A percentile compares a stretch with the other conserved stretches of the same genome.
These are phyloP conservation scores for Centropus unirufus DNA, from an alignment of 2,113 vertebrate species.

Conservation along the genomic window DNA sequence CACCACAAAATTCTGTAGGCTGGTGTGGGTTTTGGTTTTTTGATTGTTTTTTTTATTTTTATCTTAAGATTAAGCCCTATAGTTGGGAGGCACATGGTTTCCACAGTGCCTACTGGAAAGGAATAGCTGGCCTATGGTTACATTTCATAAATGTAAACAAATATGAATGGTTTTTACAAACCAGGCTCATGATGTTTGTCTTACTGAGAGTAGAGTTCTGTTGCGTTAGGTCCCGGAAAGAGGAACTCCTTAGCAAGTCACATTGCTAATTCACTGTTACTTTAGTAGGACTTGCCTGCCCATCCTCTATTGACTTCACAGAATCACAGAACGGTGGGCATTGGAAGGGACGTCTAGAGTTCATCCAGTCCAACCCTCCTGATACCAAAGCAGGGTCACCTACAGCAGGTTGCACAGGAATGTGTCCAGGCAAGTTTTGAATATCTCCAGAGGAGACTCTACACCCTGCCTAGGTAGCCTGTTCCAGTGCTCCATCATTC, in stretches of 20 bases:
- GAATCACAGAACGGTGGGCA: no score
- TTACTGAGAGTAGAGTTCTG: background rate
- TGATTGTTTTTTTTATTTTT: background rate
- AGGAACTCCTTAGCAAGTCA: background rate
- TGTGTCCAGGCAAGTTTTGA: no score
- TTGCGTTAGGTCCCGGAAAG: background rate
- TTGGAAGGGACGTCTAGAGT: no score
- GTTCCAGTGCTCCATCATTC: no score
- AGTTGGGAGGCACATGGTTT: background rate
- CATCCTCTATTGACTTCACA: background rate
- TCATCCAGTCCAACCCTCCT: no score
- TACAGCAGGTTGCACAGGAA: no score
- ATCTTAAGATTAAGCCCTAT: background rate
- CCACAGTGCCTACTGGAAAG: background rate
- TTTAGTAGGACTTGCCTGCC: background rate
- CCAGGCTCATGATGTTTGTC: background rate
- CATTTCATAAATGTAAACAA: background rate
- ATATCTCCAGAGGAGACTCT: no score
- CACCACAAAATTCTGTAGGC: background rate
- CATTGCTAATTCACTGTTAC: background rate
- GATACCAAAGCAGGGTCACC: no score
- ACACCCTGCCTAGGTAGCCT: no score
- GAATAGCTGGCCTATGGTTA: background rate
- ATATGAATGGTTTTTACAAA: background rate
- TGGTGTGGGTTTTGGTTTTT: background rate